phyloP scores from a whole-genome alignment of 2,113 vertebrate genomes.

The Corythaixoides concolor region DNA sequence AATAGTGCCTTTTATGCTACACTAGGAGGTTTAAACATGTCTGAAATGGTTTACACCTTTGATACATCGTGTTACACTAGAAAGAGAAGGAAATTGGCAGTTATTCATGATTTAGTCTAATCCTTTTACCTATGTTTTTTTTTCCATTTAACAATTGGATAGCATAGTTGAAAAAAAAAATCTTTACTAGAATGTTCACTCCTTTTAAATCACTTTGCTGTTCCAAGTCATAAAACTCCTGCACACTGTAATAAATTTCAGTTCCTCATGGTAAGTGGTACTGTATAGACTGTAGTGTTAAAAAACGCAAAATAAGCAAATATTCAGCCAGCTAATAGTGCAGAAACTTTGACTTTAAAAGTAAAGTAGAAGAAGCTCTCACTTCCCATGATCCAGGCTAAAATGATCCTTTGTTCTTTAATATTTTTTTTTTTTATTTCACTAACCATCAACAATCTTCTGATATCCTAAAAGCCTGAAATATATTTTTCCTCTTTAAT shows the following conservation, averaged over 20 bases:
- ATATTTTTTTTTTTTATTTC: not conserved
- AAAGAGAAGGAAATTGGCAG: constrained; percentile 10
- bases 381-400: not conserved
- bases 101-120: constrained; percentile 28
- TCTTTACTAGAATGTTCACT: constrained; percentile 6
- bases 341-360: not conserved
- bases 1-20: not conserved
- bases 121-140: not conserved
- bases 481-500: not conserved
- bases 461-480: not conserved
- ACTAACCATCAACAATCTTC: not conserved
- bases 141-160: constrained; percentile 4
- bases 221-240: constrained; percentile 51
- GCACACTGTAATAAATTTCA: constrained; percentile 53
- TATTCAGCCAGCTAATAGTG: not conserved
- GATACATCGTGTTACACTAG: not conserved
- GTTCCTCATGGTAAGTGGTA: not conserved
- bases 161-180: not conserved
- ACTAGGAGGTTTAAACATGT: not conserved
- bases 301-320: constrained; percentile 44
- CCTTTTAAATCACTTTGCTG: constrained; percentile 38
- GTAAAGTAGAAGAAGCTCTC: not conserved
- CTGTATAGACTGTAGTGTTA: not conserved
- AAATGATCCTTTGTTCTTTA: not conserved
- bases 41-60: constrained; percentile 2